Percentiles rank a stretch among this genome's conserved stretches.
phyloP scores from a whole-genome alignment of 1,140 invertebrate genomes.

The Archivesica marissinica region DNA sequence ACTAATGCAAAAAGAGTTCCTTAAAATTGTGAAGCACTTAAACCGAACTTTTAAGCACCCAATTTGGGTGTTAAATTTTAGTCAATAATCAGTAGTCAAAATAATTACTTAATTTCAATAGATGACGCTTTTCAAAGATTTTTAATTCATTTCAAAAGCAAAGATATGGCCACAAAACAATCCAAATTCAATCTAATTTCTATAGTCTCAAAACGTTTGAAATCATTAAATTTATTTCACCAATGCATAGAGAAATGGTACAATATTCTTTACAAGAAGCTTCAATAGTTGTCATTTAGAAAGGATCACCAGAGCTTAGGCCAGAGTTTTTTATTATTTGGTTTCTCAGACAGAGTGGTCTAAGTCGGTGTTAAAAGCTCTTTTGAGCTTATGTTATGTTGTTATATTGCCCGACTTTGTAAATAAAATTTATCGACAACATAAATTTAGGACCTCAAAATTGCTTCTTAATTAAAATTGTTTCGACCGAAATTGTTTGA shows the following conservation, averaged over 20 bases:
- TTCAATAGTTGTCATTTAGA: conserved; percentile 52
- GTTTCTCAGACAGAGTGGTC: too few species aligned
- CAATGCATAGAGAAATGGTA: conserved; percentile 53
- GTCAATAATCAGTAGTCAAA: conserved; percentile 58
- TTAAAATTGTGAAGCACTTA: conserved; percentile 46
- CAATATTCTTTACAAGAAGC: conserved; percentile 56
- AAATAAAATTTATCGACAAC: too few species aligned
- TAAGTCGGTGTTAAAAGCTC: too few species aligned
- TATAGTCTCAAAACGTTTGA: conserved; percentile 42
- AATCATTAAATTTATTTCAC: conserved; percentile 58
- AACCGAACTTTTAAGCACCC: conserved; percentile 18
- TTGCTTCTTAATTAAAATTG: too few species aligned
- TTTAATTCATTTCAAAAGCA: conserved; percentile 60
- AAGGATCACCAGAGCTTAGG: neutral
- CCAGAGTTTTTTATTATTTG: too few species aligned
- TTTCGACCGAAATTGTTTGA: too few species aligned
- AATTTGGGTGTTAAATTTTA: conserved; percentile 56
- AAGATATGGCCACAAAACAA: conserved; percentile 53
- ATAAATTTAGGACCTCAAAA: too few species aligned
- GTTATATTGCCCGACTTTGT: too few species aligned
- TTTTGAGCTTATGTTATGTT: too few species aligned
- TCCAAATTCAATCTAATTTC: conserved; percentile 59
- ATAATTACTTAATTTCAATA: conserved; percentile 60
- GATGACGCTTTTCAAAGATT: conserved; percentile 29
- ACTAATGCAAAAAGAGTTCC: conserved; percentile 53